Evolutionary conservation across 2,888 invertebrate genomes (phyloP).

Genomic region (Rhaphigaster nebulosa): DNA sequence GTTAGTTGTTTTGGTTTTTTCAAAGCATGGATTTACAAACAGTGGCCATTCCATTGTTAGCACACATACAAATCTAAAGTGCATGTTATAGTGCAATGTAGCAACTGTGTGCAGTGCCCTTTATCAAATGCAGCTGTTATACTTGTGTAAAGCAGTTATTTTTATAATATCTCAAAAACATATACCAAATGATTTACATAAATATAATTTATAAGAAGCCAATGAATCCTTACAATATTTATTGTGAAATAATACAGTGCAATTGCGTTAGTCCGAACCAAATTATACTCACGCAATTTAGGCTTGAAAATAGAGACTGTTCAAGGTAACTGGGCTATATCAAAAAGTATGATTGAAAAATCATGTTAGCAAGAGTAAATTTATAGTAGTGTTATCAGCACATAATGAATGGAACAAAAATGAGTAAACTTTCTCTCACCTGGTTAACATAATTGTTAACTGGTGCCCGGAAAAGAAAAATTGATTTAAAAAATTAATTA

Average conservation of each 20-base stretch:
- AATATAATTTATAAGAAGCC: neutral
- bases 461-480: neutral
- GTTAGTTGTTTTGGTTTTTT: neutral
- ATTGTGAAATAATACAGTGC: slow-evolving; percentile 1
- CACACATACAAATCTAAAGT: slow-evolving; percentile 43
- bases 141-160: slow-evolving; percentile 2
- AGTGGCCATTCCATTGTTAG: slow-evolving; percentile 55
- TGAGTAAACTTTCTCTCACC: neutral
- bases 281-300: neutral
- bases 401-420: neutral
- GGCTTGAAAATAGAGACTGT: neutral
- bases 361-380: neutral
- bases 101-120: slow-evolving; percentile 19
- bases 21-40: slow-evolving; percentile 45
- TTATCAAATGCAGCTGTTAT: neutral
- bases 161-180: neutral
- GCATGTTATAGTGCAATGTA: slow-evolving; percentile 50
- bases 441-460: neutral
- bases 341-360: neutral
- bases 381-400: neutral
- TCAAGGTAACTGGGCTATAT: neutral
- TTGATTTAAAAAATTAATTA: neutral
- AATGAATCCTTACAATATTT: neutral
- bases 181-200: neutral
- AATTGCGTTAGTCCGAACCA: neutral